phyloP scores from a whole-genome alignment of 2,113 vertebrate species.

The Protobothrops mucrosquamatus region DNA sequence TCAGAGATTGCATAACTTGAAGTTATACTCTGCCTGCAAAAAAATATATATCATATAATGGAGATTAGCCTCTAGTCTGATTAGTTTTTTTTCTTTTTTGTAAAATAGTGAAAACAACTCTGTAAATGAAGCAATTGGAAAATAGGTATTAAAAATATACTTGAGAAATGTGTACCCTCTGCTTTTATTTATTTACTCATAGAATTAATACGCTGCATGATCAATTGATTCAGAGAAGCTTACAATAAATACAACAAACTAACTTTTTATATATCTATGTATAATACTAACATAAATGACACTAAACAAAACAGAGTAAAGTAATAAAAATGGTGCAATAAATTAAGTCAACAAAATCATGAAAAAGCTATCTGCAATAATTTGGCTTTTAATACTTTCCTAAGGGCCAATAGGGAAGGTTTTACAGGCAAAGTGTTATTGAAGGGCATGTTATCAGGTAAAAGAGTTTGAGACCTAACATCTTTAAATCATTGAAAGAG shows the following conservation, averaged over 20 bases:
- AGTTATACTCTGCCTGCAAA: conserved; percentile 32
- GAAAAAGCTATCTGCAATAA: neutral
- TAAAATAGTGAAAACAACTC: conserved; percentile 39
- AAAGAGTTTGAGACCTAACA: conserved; percentile 28
- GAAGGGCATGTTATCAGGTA: neutral
- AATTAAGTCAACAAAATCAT: neutral
- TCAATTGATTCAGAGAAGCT: neutral
- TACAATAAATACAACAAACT: neutral
- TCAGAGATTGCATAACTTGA: conserved; percentile 37
- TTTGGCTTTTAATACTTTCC: conserved; percentile 7
- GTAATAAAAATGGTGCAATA: neutral
- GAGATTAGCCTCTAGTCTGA: conserved; percentile 40
- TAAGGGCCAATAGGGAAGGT: conserved; percentile 9
- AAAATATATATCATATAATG: conserved; percentile 41
- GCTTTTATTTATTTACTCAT: neutral
- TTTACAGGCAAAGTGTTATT: conserved; percentile 35
- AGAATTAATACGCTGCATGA: neutral
- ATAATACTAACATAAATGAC: neutral
- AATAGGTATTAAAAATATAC: neutral
- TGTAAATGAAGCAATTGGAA: conserved; percentile 3
- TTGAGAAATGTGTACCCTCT: neutral
- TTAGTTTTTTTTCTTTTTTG: conserved; percentile 49
- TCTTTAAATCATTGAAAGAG: neutral
- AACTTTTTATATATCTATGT: neutral
- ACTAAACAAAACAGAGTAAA: neutral